Evolutionary conservation across 1,140 invertebrate genomes (phyloP).

Genomic region (Archivesica marissinica): DNA sequence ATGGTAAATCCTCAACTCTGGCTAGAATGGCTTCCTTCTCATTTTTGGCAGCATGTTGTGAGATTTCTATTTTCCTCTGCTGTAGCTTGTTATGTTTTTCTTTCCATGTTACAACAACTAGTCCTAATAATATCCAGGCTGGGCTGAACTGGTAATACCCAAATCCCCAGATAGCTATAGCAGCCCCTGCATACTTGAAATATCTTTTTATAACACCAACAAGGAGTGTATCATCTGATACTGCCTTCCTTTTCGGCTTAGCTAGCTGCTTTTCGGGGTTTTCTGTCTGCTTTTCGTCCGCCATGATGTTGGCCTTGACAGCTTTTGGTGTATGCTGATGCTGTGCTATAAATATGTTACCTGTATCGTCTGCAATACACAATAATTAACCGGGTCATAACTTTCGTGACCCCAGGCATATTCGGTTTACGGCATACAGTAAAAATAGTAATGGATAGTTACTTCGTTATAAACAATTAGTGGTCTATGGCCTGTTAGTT

Average conservation of each 20-base stretch:
- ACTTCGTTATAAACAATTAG: not conserved
- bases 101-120: slow-evolving; percentile 91
- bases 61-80: slow-evolving; percentile 90
- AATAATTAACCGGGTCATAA: not conserved
- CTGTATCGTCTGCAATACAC: slow-evolving; percentile 59
- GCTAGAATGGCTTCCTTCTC: slow-evolving; percentile 95
- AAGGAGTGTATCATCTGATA: slow-evolving; percentile 75
- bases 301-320: slow-evolving; percentile 55
- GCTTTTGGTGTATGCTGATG: not conserved
- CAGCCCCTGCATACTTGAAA: slow-evolving; percentile 78
- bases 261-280: not conserved
- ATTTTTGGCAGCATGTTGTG: slow-evolving; percentile 91
- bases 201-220: slow-evolving; percentile 72
- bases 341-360: slow-evolving; percentile 24
- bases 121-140: slow-evolving; percentile 93
- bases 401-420: not conserved
- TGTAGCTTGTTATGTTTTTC: slow-evolving; percentile 91
- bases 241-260: slow-evolving; percentile 64
- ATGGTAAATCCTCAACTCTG: slow-evolving; percentile 93
- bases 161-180: slow-evolving; percentile 87
- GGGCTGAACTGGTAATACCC: slow-evolving; percentile 94
- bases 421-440: not conserved
- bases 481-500: not conserved
- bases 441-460: not conserved
- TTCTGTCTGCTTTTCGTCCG: too few species aligned